Evolutionary conservation across 1,140 invertebrate species (phyloP).

Genomic region (Ridgeia piscesae): DNA sequence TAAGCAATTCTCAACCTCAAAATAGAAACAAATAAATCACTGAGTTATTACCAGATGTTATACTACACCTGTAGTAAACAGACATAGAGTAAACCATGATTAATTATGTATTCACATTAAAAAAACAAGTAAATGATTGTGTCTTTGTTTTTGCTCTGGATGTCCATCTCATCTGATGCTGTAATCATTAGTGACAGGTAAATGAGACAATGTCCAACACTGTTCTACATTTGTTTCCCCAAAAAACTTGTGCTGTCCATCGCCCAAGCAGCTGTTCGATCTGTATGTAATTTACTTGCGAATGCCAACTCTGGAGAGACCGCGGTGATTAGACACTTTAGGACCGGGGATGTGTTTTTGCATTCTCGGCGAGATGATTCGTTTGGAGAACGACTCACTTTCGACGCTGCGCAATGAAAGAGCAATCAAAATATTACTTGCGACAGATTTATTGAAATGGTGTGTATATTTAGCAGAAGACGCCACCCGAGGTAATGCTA

Average conservation of each 20-base stretch:
- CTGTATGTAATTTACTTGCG: not conserved
- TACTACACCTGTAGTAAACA: not conserved
- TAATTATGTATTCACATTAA: not conserved
- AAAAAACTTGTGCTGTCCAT: not conserved
- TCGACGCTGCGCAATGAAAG: not conserved
- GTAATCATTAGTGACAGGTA: not conserved
- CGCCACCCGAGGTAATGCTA: not conserved
- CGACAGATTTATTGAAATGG: constrained; percentile 5
- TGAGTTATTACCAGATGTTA: not conserved
- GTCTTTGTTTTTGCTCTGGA: not conserved
- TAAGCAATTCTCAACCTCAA: not conserved
- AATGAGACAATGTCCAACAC: not conserved
- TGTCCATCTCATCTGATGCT: too few relatives aligned
- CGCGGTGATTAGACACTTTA: not conserved
- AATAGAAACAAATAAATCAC: not conserved
- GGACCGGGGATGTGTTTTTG: not conserved
- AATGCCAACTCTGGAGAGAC: not conserved
- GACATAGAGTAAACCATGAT: not conserved
- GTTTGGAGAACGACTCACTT: not conserved
- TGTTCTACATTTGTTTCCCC: not conserved
- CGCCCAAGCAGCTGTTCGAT: not conserved
- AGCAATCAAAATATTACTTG: constrained; percentile 2
- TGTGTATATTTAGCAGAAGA: constrained; percentile 6
- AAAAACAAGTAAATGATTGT: not conserved
- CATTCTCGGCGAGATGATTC: not conserved